phyloP scores from a whole-genome alignment of 2,797 vertebrate species.

The Dipus sagitta region DNA sequence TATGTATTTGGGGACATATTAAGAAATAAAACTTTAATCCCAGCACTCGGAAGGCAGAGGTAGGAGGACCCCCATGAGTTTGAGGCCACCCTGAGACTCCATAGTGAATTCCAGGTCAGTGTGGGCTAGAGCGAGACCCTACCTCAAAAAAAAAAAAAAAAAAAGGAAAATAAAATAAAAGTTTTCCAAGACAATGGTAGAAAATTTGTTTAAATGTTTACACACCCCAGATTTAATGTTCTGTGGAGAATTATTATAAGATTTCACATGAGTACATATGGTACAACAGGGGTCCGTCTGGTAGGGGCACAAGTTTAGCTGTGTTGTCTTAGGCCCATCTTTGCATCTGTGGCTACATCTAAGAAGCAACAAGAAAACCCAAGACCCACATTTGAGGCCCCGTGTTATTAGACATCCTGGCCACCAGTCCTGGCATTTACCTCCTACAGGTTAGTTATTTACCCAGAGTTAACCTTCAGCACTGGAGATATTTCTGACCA shows the following conservation, averaged over 20 bases:
- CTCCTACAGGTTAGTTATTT: neutral
- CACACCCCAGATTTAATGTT: neutral
- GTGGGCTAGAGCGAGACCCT: no score
- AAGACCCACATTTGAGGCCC: neutral
- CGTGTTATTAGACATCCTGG: neutral
- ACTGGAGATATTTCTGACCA: neutral
- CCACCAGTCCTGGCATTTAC: neutral
- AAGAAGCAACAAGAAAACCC: neutral
- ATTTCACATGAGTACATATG: neutral
- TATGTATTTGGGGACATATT: neutral
- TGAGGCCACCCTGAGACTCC: no score
- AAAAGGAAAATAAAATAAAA: neutral
- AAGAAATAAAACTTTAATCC: neutral
- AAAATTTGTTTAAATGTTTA: constrained; percentile 36
- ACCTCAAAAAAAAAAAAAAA: no score
- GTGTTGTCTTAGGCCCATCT: neutral
- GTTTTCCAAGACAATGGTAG: neutral
- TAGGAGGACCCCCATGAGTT: no score
- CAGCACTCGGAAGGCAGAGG: no score
- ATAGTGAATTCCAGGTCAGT: no score
- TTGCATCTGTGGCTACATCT: neutral
- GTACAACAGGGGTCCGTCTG: neutral
- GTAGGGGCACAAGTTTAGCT: neutral
- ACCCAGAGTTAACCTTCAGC: neutral
- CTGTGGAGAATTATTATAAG: neutral